A percentile compares a stretch with the other conserved stretches of the same genome.
These are phyloP conservation scores for Harpagifer antarcticus DNA, from an alignment of 2,797 vertebrate species.

Conservation along the genomic window DNA sequence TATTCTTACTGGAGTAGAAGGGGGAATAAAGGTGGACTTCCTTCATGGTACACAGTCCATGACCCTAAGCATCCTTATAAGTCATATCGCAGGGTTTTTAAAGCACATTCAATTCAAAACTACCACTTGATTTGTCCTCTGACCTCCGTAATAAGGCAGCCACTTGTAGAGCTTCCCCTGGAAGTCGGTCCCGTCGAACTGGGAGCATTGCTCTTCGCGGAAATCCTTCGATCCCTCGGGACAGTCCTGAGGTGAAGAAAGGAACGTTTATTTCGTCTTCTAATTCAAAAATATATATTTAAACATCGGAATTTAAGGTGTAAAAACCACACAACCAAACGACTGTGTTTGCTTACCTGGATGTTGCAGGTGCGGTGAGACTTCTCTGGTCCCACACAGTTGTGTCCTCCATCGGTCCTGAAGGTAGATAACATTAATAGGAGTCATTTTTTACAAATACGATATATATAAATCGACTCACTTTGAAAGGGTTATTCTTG, in stretches of 20 bases:
- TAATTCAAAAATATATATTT: too few species aligned
- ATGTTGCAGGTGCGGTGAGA: slow-evolving; percentile 90
- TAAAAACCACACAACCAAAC: too few species aligned
- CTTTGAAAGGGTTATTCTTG: too few species aligned
- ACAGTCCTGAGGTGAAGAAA: slow-evolving; percentile 86
- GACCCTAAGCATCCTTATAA: too few species aligned
- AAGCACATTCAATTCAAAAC: too few species aligned
- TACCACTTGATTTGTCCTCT: slow-evolving; percentile 18
- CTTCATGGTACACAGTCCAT: too few species aligned
- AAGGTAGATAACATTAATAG: background rate
- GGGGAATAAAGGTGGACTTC: too few species aligned
- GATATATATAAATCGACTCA: background rate
- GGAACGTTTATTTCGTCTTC: too few species aligned
- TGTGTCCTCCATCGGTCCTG: slow-evolving; percentile 90
- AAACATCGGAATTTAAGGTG: too few species aligned
- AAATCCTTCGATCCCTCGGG: slow-evolving; percentile 91
- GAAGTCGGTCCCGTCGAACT: slow-evolving; percentile 91
- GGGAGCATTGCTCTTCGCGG: slow-evolving; percentile 94
- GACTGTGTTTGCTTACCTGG: slow-evolving; percentile 86
- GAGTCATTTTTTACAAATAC: background rate
- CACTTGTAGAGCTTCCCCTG: slow-evolving; percentile 93
- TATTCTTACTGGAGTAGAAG: too few species aligned
- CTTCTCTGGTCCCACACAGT: slow-evolving; percentile 91
- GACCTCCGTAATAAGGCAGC: slow-evolving; percentile 96
- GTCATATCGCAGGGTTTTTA: too few species aligned